Evolutionary conservation across 1,140 invertebrate species (phyloP).

Genomic region (Pararge aegeria): DNA sequence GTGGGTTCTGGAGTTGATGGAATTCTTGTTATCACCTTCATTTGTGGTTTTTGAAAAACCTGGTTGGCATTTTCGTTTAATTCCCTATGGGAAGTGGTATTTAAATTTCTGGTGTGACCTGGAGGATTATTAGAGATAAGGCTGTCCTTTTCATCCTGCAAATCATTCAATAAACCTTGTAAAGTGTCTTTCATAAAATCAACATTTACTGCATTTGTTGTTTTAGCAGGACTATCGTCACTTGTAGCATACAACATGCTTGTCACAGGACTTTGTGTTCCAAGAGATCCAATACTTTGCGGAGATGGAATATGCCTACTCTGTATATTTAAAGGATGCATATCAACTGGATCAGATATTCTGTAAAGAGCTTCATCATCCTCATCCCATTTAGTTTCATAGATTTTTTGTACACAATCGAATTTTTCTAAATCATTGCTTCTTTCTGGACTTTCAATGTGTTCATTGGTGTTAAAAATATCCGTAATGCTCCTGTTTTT

Average conservation of each 20-base stretch:
- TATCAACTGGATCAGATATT: slow-evolving; percentile 45
- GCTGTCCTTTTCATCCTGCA: slow-evolving; percentile 41
- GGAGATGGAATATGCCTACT: slow-evolving; percentile 36
- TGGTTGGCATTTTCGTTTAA: slow-evolving; percentile 10
- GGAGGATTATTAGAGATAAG: slow-evolving; percentile 13
- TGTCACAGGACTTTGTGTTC: slow-evolving; percentile 43
- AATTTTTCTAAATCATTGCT: slow-evolving; percentile 47
- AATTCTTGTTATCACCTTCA: neutral
- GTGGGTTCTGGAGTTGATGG: slow-evolving; percentile 25
- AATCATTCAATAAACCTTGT: slow-evolving; percentile 50
- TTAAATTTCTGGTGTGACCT: neutral
- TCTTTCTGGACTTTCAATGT: slow-evolving; percentile 40
- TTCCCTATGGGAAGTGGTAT: neutral
- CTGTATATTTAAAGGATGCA: slow-evolving; percentile 10
- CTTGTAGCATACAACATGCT: slow-evolving; percentile 45
- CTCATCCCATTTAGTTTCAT: slow-evolving; percentile 64
- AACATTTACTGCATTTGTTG: slow-evolving; percentile 27
- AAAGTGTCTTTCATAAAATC: slow-evolving; percentile 48
- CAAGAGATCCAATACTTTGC: slow-evolving; percentile 32
- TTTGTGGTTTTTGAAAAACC: neutral
- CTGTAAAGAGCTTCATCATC: slow-evolving; percentile 77
- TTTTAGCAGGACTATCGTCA: slow-evolving; percentile 24
- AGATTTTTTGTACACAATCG: slow-evolving; percentile 48
- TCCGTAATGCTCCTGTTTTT: slow-evolving; percentile 70
- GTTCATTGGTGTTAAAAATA: slow-evolving; percentile 56